Base-by-base conservation (phyloP, 2,888 invertebrate genomes). In the Andrena bucephala region DNA sequence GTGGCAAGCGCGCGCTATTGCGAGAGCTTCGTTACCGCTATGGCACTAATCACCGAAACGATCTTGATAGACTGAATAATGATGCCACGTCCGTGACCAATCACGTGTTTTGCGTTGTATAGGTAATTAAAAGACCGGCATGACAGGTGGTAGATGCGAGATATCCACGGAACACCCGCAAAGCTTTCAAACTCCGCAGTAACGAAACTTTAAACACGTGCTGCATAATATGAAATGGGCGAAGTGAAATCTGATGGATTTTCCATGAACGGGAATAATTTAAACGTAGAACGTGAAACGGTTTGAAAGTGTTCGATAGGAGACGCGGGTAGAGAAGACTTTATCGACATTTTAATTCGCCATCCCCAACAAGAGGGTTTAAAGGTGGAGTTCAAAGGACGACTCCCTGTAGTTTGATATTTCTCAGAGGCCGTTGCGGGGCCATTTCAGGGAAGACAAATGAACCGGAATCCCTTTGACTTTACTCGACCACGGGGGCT, bases 381-480 rank as follows among this genome's bases (percentile, higher is more conserved):
- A 2, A 54, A 52, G n/a, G 20, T 0, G 36, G 76, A 24, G 48
- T 69, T 71, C 66, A 59, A 60, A 67, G 50, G 73, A 52, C 36
- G 50, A 66, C 24, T 52, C 80, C 65, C 75, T 80, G 63, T 77
- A 76, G 81, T 85, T 79, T 77, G 72, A 85, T 85, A 84, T 86
- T 84, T 82, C 81, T 81, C 79, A n/a, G 65, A 67, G 73, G 60
- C 66, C 57, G 69, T 62, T 33, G 57, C 75, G 36, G 20, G 27
- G 50, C n/a, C 10, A 70, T 71, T 81, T 10, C 65, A 42, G n/a
- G 59, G 52, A 79, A 48, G 62, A 83, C 79, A 87, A 90, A 89
- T 86, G 85, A 89, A 88, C 83, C 77, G 77, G 77, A 87, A 87
- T 85, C 70, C 81, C 83, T 85, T 85, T 86, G 85, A 83, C 79